Evolutionary conservation across 1,140 invertebrate genomes (phyloP), one percentile per base, ranked within the genome.

Genomic region (Brachionus paranguensis): DNA sequence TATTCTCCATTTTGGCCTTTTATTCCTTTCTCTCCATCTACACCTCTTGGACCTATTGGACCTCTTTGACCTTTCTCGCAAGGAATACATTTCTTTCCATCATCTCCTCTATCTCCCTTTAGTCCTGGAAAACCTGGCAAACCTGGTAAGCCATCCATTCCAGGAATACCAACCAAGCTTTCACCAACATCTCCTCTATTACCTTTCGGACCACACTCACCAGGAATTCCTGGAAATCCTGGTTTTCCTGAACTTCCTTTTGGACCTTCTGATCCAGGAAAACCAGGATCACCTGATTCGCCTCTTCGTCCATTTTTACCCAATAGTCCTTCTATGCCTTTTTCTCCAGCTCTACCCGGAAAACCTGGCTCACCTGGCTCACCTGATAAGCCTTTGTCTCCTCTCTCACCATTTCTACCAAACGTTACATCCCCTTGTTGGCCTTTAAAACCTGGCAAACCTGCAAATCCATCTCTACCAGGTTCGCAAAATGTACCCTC

Each of bases 31-130:
- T 14, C 12, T 60, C 84, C 84, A 53, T 64, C 50, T 43, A 0
- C 1, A 43, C 68, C 93, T 88, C 93, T 93, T 29, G 50, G 7
- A 20, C 83, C 83, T 84, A 3, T 29, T 12, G 43, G 70, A 64
- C 83, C 83, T 84, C 43, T 47, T 24, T n/a, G 72, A 12, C 84
- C 81, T 27, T 81, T 24, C 33, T 14, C 43, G 45, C 78, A 81
- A 14, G 60, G n/a, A 8, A 47, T 29, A 70, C 81, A 68, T n/a
- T 27, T 14, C 33, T 17, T 29, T 20, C 81, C 81, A n/a, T 2
- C 1, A 27, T 24, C 60, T 17, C 81, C 81, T 43, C 14, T 84
- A 24, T 70, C 20, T 1, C 81, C 81, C 29, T 72, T 84, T 45
- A 20, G 2, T 17, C 81, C 81, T 50, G 65, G 64, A 11, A 47